Conservation (phyloP, 2,888 invertebrate species). For the Augiades crinisus region DNA sequence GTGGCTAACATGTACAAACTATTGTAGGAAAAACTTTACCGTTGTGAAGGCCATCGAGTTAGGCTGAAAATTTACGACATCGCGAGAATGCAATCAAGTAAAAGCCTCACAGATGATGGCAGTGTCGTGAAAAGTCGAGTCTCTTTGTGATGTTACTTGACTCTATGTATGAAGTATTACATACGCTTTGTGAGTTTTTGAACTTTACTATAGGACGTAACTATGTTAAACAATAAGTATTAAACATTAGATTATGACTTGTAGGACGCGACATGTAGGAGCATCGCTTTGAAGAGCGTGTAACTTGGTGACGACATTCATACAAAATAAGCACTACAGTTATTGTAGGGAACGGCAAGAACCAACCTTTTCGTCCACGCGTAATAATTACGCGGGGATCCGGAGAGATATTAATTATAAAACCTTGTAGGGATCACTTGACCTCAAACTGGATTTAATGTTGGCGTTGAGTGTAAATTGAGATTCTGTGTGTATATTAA, state of each 20-base stretch:
- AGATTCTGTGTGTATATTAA: no score
- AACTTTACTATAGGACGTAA: no score
- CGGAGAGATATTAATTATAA: constrained; percentile 30
- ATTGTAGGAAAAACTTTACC: constrained; percentile 17
- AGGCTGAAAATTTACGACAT: constrained; percentile 52
- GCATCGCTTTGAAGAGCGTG: neutral
- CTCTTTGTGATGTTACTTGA: neutral
- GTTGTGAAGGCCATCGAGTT: constrained; percentile 44
- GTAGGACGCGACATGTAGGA: no score
- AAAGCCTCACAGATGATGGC: constrained; percentile 40
- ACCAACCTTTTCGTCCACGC: neutral
- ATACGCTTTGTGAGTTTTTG: no score
- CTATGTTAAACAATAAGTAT: no score
- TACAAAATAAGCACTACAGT: neutral
- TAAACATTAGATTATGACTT: no score
- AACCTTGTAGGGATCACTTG: constrained; percentile 27
- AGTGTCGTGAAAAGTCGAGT: neutral
- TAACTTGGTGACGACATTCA: neutral
- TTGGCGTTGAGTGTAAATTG: neutral
- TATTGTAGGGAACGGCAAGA: neutral
- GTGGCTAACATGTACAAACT: constrained; percentile 18
- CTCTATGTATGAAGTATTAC: no score
- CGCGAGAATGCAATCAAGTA: constrained; percentile 54
- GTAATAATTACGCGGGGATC: constrained; percentile 29
- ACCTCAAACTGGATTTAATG: constrained; percentile 27